phyloP scores from a whole-genome alignment of 2,113 vertebrate genomes.

The Smithornis capensis region DNA sequence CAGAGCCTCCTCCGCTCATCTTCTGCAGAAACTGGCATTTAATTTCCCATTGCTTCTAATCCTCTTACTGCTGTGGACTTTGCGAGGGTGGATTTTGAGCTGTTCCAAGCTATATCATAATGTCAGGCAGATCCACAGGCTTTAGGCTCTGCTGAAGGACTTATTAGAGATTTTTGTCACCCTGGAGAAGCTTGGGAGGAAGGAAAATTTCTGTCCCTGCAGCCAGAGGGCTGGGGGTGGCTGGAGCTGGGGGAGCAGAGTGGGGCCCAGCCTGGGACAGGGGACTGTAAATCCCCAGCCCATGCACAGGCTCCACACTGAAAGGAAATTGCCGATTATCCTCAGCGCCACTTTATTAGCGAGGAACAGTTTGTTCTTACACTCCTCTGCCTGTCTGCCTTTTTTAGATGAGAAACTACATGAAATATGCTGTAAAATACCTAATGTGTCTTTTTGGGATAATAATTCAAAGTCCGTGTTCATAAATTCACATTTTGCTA shows the following conservation, averaged over 20 bases:
- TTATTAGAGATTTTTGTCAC: slow-evolving; percentile 8
- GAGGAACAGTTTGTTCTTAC: slow-evolving; percentile 43
- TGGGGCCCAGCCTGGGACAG: not conserved
- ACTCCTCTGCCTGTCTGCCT: slow-evolving; percentile 13
- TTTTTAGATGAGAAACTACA: slow-evolving; percentile 18
- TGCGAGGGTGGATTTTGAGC: slow-evolving; percentile 23
- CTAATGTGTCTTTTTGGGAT: slow-evolving; percentile 35
- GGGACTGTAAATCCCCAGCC: not conserved
- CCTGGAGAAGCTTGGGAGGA: not conserved
- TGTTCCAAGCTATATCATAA: not conserved
- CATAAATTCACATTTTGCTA: slow-evolving; percentile 33
- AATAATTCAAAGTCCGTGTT: slow-evolving; percentile 34
- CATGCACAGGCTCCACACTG: not conserved
- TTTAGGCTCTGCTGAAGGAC: not conserved
- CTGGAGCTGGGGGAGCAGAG: not conserved
- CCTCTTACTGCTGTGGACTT: slow-evolving; percentile 37
- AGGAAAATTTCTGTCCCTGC: not conserved
- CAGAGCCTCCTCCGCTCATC: not conserved
- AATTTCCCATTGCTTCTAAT: slow-evolving; percentile 13
- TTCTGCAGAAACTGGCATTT: slow-evolving; percentile 6
- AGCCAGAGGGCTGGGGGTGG: not conserved
- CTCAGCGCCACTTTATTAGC: not conserved
- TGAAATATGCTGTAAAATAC: slow-evolving; percentile 36
- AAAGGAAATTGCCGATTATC: slow-evolving; percentile 24
- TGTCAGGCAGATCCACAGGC: not conserved